A percentile compares a stretch with the other conserved stretches of the same genome.
Conservation (phyloP, 1,140 invertebrate species). For the Drosophila rufa region DNA sequence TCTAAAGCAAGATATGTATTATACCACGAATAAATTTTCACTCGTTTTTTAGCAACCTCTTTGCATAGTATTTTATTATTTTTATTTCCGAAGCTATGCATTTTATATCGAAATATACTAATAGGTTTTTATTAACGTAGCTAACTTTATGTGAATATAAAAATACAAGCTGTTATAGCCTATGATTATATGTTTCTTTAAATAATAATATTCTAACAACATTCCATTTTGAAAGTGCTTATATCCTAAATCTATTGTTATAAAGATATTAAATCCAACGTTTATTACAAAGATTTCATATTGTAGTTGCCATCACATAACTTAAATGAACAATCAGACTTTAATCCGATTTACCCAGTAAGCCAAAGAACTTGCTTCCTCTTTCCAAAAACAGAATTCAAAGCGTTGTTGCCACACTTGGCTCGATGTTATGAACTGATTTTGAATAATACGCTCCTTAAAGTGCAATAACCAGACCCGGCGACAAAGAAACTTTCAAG, state of each 20-base stretch:
- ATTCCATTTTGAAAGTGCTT: background rate
- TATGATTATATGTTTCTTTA: no score
- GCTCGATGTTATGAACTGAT: constrained; percentile 29
- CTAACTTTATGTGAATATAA: no score
- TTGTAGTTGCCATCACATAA: constrained; percentile 18
- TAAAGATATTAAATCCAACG: background rate
- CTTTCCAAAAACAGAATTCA: constrained; percentile 9
- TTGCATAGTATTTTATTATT: no score
- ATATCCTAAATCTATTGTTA: background rate
- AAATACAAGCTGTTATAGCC: no score
- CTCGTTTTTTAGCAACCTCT: no score
- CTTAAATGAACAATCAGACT: constrained; percentile 25
- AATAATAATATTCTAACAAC: background rate
- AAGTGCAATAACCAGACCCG: constrained; percentile 42
- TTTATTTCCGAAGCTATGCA: no score
- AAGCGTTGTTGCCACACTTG: constrained; percentile 19
- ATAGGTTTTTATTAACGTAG: no score
- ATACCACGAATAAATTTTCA: no score
- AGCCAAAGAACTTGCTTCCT: constrained; percentile 19
- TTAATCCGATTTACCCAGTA: constrained; percentile 36
- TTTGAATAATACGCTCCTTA: constrained; percentile 45
- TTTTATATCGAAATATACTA: no score
- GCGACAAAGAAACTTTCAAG: constrained; percentile 57
- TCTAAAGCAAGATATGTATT: no score
- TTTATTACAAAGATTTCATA: background rate